Evolutionary conservation across 2,888 invertebrate genomes (phyloP), one percentile per base, ranked within the genome.

Genomic region (Chorisops tibialis): DNA sequence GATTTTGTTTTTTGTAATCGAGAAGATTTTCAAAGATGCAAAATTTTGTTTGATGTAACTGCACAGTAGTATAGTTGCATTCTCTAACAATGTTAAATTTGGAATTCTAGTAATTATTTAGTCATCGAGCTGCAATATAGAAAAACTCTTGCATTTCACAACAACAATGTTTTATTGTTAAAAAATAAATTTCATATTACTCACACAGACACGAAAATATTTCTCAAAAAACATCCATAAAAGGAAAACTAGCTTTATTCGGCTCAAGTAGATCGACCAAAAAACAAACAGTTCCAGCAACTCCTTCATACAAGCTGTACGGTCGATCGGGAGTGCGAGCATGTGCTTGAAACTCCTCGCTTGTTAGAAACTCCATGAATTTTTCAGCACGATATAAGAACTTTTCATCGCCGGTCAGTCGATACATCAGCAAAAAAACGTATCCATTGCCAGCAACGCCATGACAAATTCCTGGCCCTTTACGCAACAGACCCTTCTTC

Each of bases 391-490:
- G 81, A 70, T 88, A 81, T n/a, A 91, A 78, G 75, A 91, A 85
- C 73, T 85, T 86, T 5, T 79, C 74, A 66, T 92, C 85, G 7
- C 83, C 81, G 11, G 92, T 91, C 58, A 93, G 77, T 66, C 91
- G 82, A 71, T 89, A 86, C 7, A 93, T 77, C 1, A 92, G 76
- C 47, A 93, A 77, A 69, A 92, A 91, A 0, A 87, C 88, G 75
- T 92, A 92, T 12, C 87, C 92, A 75, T 86, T 91, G 35, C 93
- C 93, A 18, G 89, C 87, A 0, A 93, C 82, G 1, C 95, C 95
- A 71, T 96, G 94, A 72, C 94, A 95, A 64, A 95, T 86, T 0
- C 93, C 92, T 7, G 93, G 93, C 0, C 95, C 94, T 76, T 95
- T 95, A 67, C 83, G 85, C 37, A 95, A 79, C 30, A 95, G 79